Evolutionary conservation across 2,888 invertebrate genomes (phyloP).

Genomic region (Tineola bisselliella): DNA sequence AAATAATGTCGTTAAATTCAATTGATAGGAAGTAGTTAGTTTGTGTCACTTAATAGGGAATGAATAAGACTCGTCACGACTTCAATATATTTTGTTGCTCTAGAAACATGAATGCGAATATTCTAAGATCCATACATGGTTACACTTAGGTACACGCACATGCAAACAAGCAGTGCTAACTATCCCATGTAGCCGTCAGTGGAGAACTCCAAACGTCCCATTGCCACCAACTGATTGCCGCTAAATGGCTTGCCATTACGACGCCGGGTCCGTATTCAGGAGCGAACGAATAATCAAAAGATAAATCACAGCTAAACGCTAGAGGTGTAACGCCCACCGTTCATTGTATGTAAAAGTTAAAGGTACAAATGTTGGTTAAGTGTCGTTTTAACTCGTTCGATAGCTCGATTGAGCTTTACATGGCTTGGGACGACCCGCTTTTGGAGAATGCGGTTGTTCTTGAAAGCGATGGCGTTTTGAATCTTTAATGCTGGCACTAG

Average conservation of each 20-base stretch:
- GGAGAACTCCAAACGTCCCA: constrained; percentile 17
- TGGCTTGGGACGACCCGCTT: constrained; percentile 46
- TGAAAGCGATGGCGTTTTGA: constrained; percentile 21
- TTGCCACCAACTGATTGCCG: constrained; percentile 32
- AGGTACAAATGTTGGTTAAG: constrained; percentile 27
- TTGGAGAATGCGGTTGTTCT: constrained; percentile 27
- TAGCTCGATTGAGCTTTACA: constrained; percentile 31
- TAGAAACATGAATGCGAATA: not conserved
- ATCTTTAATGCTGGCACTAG: constrained; percentile 26
- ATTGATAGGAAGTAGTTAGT: too few relatives aligned
- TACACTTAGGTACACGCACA: constrained; percentile 23
- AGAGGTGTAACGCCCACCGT: constrained; percentile 35
- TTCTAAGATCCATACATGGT: not conserved
- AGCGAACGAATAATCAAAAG: constrained; percentile 32
- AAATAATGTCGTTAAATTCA: too few relatives aligned
- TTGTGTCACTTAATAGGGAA: too few relatives aligned
- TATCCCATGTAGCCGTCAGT: constrained; percentile 21
- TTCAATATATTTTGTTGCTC: not conserved
- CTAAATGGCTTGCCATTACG: constrained; percentile 29
- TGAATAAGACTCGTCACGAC: not conserved
- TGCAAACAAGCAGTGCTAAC: constrained; percentile 37
- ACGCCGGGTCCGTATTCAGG: constrained; percentile 24
- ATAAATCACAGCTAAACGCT: constrained; percentile 27
- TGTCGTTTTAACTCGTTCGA: constrained; percentile 30
- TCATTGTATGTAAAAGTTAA: constrained; percentile 55